Percentiles rank a stretch among this genome's conserved stretches.
Evolutionary conservation across 1,140 invertebrate genomes (phyloP).

Genomic region (Drosophila pruinosa): DNA sequence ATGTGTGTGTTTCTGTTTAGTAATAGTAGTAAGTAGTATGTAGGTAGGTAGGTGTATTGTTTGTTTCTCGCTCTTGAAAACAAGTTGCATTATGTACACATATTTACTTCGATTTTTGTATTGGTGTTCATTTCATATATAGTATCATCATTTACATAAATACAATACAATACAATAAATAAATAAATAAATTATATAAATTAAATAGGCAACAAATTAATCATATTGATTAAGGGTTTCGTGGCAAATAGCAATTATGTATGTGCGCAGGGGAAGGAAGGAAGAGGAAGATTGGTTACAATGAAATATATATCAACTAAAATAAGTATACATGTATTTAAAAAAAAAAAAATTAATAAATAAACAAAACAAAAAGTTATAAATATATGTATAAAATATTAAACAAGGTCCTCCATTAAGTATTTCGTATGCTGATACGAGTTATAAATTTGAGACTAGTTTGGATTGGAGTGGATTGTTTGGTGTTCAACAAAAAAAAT

Average conservation of each 20-base stretch:
- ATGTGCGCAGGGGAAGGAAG: conserved; percentile 4
- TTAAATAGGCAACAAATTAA: conserved; percentile 70
- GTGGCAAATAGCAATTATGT: conserved; percentile 13
- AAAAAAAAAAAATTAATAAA: conserved; percentile 19
- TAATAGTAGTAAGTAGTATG: conserved; percentile 28
- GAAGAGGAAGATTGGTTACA: not conserved
- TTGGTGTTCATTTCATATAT: conserved; percentile 20
- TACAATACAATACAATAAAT: conserved; percentile 73
- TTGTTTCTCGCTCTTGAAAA: conserved; percentile 27
- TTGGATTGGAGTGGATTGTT: conserved; percentile 31
- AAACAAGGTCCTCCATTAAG: conserved; percentile 42
- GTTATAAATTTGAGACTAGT: conserved; percentile 66
- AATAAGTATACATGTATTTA: conserved; percentile 6
- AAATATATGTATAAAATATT: conserved; percentile 22
- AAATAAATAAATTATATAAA: conserved; percentile 72
- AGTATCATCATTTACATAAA: conserved; percentile 69
- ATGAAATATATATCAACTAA: conserved; percentile 31
- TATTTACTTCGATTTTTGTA: conserved; percentile 42
- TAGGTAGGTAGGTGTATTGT: conserved; percentile 32
- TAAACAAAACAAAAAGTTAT: conserved; percentile 15
- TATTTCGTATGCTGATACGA: conserved; percentile 30
- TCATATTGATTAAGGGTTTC: not conserved
- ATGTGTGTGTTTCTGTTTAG: conserved; percentile 19
- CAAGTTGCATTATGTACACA: conserved; percentile 59
- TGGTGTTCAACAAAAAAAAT: not conserved